Conservation (phyloP, 2,113 vertebrate species). For the Marcusenius ussheri region DNA sequence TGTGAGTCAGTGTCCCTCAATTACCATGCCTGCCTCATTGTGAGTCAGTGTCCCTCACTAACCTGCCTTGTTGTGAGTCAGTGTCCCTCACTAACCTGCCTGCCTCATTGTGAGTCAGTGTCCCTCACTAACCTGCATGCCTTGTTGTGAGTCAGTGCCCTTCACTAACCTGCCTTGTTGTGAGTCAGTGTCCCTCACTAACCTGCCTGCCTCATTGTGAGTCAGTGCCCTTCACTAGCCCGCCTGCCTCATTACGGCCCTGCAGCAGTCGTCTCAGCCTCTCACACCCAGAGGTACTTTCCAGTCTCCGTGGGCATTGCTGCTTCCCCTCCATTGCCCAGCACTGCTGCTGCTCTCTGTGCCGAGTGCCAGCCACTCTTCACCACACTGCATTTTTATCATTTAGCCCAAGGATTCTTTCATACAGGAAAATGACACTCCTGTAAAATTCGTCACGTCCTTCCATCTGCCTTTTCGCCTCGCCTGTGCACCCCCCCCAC, state of each 20-base stretch:
- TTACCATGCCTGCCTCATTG: no score
- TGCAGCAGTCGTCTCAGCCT: not conserved
- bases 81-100: no score
- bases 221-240: not conserved
- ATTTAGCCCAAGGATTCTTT: conserved; percentile 41
- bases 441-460: conserved; percentile 31
- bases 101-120: no score
- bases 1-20: not conserved
- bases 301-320: not conserved
- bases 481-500: not conserved
- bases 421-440: conserved; percentile 42
- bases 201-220: not conserved
- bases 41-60: no score
- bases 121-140: no score
- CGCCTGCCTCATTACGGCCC: not conserved
- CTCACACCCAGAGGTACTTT: not conserved
- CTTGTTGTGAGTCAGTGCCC: no score
- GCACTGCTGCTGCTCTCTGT: not conserved
- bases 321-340: not conserved
- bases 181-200: not conserved
- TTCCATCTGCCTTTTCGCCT: conserved; percentile 29
- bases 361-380: not conserved
- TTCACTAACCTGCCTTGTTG: no score
- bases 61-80: no score
- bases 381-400: conserved; percentile 28